A percentile compares a stretch with the other conserved stretches of the same genome.
Evolutionary conservation across 2,888 invertebrate species (phyloP).

Genomic region (Hyles lineata): DNA sequence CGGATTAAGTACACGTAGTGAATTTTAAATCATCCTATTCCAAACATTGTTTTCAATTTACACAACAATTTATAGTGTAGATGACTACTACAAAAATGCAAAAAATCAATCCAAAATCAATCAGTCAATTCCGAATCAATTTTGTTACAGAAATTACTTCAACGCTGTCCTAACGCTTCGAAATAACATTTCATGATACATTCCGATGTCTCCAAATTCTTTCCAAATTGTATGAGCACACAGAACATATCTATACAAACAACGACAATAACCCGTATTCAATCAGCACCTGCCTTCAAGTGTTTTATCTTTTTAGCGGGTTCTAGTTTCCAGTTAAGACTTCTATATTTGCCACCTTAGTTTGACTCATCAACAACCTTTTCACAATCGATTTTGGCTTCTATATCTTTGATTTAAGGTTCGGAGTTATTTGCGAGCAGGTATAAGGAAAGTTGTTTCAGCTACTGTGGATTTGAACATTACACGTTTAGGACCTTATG

Average conservation of each 20-base stretch:
- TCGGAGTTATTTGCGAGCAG: neutral
- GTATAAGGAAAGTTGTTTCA: neutral
- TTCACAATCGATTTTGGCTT: neutral
- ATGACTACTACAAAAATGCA: no score
- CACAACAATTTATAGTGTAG: neutral
- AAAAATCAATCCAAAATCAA: no score
- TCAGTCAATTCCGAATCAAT: no score
- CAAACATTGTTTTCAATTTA: neutral
- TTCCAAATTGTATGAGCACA: conserved; percentile 43
- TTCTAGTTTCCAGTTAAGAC: conserved; percentile 51
- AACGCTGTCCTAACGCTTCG: neutral
- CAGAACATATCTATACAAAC: conserved; percentile 42
- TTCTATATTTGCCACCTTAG: conserved; percentile 30
- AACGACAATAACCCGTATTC: conserved; percentile 59
- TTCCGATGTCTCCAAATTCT: conserved; percentile 36
- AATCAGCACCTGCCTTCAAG: conserved; percentile 61
- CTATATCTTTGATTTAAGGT: neutral
- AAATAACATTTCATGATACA: conserved; percentile 23
- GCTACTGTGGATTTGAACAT: neutral
- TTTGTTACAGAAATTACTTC: no score
- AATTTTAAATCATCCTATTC: neutral
- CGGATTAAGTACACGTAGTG: neutral
- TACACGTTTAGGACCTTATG: neutral
- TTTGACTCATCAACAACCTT: neutral
- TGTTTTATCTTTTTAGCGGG: conserved; percentile 72